Base-by-base conservation (phyloP, 2,888 invertebrate species). In the Gasteruption jaculator region DNA sequence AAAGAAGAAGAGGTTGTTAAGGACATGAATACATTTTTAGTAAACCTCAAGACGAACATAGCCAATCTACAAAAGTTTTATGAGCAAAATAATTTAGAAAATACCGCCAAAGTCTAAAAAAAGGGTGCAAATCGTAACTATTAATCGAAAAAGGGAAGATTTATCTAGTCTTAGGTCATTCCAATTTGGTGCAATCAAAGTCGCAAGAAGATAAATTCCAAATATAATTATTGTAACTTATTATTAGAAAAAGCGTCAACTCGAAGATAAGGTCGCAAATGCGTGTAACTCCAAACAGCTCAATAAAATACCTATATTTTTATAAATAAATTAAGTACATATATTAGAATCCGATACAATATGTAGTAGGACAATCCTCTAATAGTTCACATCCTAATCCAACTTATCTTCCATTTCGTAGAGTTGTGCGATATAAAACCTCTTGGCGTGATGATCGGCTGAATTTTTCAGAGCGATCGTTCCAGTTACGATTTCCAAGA, bases 391-490 rank as follows among this genome's bases (percentile, higher is more conserved):
- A n/a, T n/a, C n/a, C n/a, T n/a, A n/a, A 27, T 47, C 45, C 41
- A 57, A 32, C 32, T 41, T 49, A 26, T 55, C 45, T 4, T 58
- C 54, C 14, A 61, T 57, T 30, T 57, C 58, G 49, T 65, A 69
- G 25, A 71, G 52, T 33, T 70, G 68, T n/a, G 64, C 58, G 45
- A 72, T 52, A 32, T 77, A 77, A 60, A 79, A 81, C 53, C 76
- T 74, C 39, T 74, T 75, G 5, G 81, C 75, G 57, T 81, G 81
- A 62, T 80, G 77, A 46, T 77, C 74, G 1, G 88, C 85, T 45
- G 85, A 83, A 46, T 75, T 73, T 62, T 81, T 80, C 24, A 91
- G 74, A 27, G 86, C 85, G 35, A 79, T 63, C 56, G 82, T 86
- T 29, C 89, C 79, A 32, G 76, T 74, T 19, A 80, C 51, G 32